phyloP scores from a whole-genome alignment of 2,888 invertebrate genomes.

The Harpalus rubripes region DNA sequence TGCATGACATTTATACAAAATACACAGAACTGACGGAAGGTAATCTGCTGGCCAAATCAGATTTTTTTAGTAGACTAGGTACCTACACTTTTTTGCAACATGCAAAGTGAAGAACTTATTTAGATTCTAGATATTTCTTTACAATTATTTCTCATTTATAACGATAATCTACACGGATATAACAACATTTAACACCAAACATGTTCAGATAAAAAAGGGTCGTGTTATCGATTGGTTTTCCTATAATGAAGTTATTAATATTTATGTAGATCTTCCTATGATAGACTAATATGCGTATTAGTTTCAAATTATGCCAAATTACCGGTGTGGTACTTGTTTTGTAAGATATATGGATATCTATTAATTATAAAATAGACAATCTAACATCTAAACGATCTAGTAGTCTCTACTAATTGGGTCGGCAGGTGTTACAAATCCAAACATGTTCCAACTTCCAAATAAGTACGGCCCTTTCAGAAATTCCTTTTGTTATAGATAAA shows the following conservation, averaged over 20 bases:
- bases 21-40: too few species aligned
- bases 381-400: conserved; percentile 32
- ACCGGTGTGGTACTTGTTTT: not conserved
- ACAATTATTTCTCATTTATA: too few species aligned
- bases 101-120: too few species aligned
- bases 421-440: conserved; percentile 54
- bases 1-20: too few species aligned
- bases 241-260: not conserved
- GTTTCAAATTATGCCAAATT: not conserved
- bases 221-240: not conserved
- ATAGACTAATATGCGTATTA: conserved; percentile 3
- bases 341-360: not conserved
- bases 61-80: too few species aligned
- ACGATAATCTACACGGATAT: too few species aligned
- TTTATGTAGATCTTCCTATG: not conserved
- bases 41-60: too few species aligned
- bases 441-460: too few species aligned
- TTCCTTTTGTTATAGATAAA: not conserved
- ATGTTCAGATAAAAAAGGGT: too few species aligned
- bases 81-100: too few species aligned
- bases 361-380: conserved; percentile 21
- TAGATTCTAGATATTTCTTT: too few species aligned
- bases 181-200: too few species aligned
- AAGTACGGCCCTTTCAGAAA: not conserved
- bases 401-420: conserved; percentile 45